Evolutionary conservation across 2,113 vertebrate genomes (phyloP).

Genomic region (Chaetorhynchus papuensis): DNA sequence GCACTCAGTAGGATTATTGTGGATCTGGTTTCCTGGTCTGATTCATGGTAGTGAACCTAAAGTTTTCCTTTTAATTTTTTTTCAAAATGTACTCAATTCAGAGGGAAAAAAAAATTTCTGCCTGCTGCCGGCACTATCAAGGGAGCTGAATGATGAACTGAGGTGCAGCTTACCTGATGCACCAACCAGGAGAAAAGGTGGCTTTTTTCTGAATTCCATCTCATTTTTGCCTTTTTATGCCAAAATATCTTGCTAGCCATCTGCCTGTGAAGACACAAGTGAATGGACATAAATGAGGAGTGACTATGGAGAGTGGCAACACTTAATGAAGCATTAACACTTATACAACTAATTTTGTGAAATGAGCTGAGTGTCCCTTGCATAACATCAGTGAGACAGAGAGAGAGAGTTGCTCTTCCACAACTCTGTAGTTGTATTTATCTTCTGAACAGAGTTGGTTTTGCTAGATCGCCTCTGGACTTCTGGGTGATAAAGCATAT

Average conservation of each 20-base stretch:
- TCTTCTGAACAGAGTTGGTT: background rate
- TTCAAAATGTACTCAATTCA: background rate
- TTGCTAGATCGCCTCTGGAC: background rate
- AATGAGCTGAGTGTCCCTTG: background rate
- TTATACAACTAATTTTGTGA: background rate
- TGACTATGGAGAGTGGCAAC: background rate
- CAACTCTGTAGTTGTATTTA: background rate
- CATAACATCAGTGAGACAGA: background rate
- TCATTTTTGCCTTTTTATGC: background rate
- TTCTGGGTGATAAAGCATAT: background rate
- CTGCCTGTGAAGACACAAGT: background rate
- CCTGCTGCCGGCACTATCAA: background rate
- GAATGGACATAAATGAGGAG: background rate
- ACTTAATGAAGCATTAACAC: background rate
- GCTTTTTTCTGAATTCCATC: background rate
- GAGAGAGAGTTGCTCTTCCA: background rate
- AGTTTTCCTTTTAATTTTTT: background rate
- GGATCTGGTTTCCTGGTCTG: background rate
- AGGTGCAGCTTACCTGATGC: background rate
- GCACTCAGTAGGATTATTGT: background rate
- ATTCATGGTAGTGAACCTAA: background rate
- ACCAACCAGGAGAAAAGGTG: background rate
- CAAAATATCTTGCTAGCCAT: background rate
- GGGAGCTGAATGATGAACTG: fast-evolving
- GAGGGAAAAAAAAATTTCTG: background rate